phyloP scores from a whole-genome alignment of 2,888 invertebrate genomes.

The Neoscelio sp. region DNA sequence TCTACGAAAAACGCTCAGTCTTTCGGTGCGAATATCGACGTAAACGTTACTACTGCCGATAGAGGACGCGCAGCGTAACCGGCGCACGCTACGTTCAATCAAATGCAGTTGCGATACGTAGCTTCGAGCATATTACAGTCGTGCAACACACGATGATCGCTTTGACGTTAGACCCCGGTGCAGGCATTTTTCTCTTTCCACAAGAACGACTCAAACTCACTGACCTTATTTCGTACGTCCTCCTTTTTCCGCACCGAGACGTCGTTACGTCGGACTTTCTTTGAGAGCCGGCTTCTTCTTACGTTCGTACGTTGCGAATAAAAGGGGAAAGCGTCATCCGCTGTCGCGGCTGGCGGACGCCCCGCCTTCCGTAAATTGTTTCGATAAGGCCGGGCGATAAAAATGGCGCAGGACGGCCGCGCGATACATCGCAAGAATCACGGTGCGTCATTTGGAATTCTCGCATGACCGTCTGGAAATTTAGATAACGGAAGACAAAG shows the following conservation, averaged over 20 bases:
- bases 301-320: conserved; percentile 20
- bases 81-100: neutral
- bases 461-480: conserved; percentile 27
- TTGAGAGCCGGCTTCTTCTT: conserved; percentile 32
- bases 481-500: conserved; percentile 25
- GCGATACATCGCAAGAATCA: conserved; percentile 2
- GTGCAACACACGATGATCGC: neutral
- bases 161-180: conserved; percentile 19
- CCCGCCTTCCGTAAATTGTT: conserved; percentile 1
- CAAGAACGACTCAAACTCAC: conserved; percentile 16
- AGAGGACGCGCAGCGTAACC: too few relatives aligned
- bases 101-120: neutral
- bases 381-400: conserved; percentile 6
- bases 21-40: too few relatives aligned
- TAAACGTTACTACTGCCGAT: too few relatives aligned
- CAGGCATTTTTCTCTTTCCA: conserved; percentile 26
- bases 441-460: conserved; percentile 11
- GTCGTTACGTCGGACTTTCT: conserved; percentile 23
- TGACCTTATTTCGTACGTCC: conserved; percentile 43
- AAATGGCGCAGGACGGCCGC: neutral
- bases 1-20: too few relatives aligned
- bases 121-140: too few relatives aligned
- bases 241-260: conserved; percentile 1
- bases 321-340: conserved; percentile 12
- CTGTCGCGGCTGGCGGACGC: neutral